Evolutionary conservation across 2,888 invertebrate genomes (phyloP).

Genomic region (Acheta domesticus): DNA sequence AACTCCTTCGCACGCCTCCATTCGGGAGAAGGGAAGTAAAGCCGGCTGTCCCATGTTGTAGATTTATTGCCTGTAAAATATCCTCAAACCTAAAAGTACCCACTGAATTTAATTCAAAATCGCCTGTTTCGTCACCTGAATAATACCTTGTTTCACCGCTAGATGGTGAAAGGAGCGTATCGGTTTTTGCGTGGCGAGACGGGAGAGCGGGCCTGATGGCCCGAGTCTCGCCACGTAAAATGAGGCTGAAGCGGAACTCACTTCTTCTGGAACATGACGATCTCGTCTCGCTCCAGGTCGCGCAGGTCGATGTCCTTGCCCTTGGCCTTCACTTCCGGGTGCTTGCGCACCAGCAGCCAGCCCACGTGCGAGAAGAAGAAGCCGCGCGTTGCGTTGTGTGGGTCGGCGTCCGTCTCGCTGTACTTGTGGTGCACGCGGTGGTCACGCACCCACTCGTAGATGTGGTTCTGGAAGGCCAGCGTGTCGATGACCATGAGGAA

Average conservation of each 20-base stretch:
- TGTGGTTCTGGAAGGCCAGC: constrained; percentile 72
- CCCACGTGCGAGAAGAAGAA: constrained; percentile 97
- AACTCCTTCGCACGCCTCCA: too few species aligned
- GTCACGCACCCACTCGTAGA: constrained; percentile 44
- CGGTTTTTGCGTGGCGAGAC: too few species aligned
- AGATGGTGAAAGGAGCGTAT: too few species aligned
- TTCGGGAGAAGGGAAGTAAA: too few species aligned
- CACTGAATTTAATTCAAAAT: too few species aligned
- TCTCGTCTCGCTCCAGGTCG: constrained; percentile 76
- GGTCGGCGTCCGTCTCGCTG: constrained; percentile 90
- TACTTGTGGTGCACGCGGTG: constrained; percentile 89
- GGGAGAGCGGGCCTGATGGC: too few species aligned
- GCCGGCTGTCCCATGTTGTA: too few species aligned
- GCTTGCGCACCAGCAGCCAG: constrained; percentile 88
- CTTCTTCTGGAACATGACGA: constrained; percentile 85
- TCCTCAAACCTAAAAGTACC: too few species aligned
- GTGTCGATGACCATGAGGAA: constrained; percentile 81
- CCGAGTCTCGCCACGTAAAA: too few species aligned
- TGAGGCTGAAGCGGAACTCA: constrained; percentile 55
- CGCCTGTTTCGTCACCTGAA: too few species aligned
- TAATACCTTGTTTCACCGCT: too few species aligned
- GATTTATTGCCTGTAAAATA: too few species aligned
- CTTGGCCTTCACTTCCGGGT: constrained; percentile 82
- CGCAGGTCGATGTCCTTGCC: constrained; percentile 81
- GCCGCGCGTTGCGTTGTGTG: constrained; percentile 86